These are phyloP conservation scores for Pagrus major DNA, from an alignment of 2,113 vertebrate genomes.

Conservation along the genomic window DNA sequence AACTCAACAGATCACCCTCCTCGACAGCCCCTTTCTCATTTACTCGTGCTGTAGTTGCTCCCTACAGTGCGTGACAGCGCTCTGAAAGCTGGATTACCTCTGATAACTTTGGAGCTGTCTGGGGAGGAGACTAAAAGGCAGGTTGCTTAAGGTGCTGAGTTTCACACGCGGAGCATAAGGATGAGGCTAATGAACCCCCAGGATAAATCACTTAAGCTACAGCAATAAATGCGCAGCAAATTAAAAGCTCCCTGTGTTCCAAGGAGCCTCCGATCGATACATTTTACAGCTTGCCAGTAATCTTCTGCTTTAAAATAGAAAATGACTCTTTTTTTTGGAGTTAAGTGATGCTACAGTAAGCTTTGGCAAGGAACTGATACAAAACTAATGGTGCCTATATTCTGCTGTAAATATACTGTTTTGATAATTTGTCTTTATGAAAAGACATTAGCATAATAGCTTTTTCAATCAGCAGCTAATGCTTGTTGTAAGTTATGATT, in stretches of 20 bases:
- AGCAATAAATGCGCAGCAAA: conserved; percentile 77
- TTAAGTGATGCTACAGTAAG: conserved; percentile 23
- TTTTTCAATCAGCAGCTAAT: conserved; percentile 42
- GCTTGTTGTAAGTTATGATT: conserved; percentile 25
- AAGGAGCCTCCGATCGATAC: conserved; percentile 63
- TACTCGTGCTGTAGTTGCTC: conserved; percentile 1
- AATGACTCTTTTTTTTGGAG: background rate
- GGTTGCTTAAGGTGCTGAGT: conserved; percentile 55
- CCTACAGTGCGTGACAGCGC: conserved; percentile 32
- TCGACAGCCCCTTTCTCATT: conserved; percentile 23
- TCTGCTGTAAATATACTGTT: conserved; percentile 29
- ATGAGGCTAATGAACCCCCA: conserved; percentile 69
- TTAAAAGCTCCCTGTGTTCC: conserved; percentile 71
- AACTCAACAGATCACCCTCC: background rate
- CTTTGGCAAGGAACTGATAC: background rate
- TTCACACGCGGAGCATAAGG: conserved; percentile 47
- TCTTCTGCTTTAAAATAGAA: conserved; percentile 62
- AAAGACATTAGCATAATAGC: conserved; percentile 48
- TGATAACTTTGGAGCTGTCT: conserved; percentile 56
- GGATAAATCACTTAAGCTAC: conserved; percentile 71
- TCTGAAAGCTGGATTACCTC: conserved; percentile 65
- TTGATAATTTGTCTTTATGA: conserved; percentile 14
- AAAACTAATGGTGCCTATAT: conserved; percentile 37
- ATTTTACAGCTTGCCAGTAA: conserved; percentile 70
- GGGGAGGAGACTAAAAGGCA: conserved; percentile 60